Conservation (phyloP, 2,888 invertebrate genomes). For the Mellilla xanthometata region DNA sequence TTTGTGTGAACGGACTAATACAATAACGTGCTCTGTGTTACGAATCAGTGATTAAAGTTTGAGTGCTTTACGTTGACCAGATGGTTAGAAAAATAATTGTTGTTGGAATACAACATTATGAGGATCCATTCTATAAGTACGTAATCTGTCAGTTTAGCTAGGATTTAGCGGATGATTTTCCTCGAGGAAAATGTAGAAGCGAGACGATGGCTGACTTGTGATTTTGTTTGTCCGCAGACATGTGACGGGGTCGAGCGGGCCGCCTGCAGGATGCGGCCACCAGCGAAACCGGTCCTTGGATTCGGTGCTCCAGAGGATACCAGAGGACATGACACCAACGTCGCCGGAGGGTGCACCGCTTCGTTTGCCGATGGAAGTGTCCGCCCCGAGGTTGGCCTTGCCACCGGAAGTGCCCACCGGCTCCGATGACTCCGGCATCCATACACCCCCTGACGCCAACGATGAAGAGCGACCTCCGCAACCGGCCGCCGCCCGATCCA, state of each 20-base stretch:
- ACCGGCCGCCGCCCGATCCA: conserved; percentile 83
- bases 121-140: conserved; percentile 76
- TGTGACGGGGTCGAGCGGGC: conserved; percentile 72
- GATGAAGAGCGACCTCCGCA: conserved; percentile 78
- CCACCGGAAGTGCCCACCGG: conserved; percentile 81
- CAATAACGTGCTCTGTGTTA: conserved; percentile 40
- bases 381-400: conserved; percentile 82
- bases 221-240: conserved; percentile 66
- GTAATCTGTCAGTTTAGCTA: conserved; percentile 34
- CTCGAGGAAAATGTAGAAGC: conserved; percentile 21
- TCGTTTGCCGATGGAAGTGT: conserved; percentile 60
- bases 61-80: conserved; percentile 45
- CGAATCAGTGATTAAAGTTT: conserved; percentile 45
- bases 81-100: conserved; percentile 78
- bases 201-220: conserved; percentile 31
- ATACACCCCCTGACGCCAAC: conserved; percentile 67
- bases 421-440: conserved; percentile 91
- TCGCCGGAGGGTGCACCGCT: conserved; percentile 71
- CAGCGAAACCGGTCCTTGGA: conserved; percentile 95
- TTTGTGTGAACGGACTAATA: conserved; percentile 52
- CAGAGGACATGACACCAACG: conserved; percentile 88
- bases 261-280: conserved; percentile 85
- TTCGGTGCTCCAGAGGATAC: conserved; percentile 94
- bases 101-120: conserved; percentile 71
- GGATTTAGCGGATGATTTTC: conserved; percentile 27